Evolutionary conservation across 2,113 vertebrate species (phyloP).

Genomic region (Aldabrachelys gigantea): DNA sequence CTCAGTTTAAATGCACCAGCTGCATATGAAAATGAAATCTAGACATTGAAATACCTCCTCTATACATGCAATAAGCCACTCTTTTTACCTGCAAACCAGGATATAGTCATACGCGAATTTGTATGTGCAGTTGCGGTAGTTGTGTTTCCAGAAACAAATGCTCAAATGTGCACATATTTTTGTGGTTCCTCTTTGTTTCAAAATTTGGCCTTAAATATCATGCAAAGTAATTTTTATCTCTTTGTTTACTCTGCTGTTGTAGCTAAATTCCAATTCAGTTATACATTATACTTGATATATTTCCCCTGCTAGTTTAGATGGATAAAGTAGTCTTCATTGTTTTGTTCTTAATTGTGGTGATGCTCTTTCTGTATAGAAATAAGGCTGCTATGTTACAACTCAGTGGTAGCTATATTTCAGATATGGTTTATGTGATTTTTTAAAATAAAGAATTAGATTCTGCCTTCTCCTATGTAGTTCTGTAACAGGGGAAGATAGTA

Average conservation of each 20-base stretch:
- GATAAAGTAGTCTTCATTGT: not conserved
- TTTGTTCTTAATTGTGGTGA: not conserved
- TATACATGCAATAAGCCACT: not conserved
- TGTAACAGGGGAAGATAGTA: not conserved
- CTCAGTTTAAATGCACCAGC: not conserved
- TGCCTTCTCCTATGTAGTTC: not conserved
- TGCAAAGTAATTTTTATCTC: not conserved
- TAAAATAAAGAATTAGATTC: not conserved
- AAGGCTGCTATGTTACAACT: not conserved
- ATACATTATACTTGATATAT: not conserved
- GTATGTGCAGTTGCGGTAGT: not conserved
- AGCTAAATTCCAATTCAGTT: not conserved
- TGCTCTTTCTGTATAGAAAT: not conserved
- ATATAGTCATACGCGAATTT: not conserved
- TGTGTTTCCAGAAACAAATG: not conserved
- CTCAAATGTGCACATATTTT: not conserved
- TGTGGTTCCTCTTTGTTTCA: not conserved
- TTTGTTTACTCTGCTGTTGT: not conserved
- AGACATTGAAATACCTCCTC: not conserved
- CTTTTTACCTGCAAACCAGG: not conserved
- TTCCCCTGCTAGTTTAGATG: not conserved
- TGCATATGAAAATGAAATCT: not conserved
- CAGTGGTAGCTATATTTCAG: not conserved
- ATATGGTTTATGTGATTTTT: not conserved
- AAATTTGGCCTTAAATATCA: not conserved